phyloP scores from a whole-genome alignment of 2,888 invertebrate species.

The Meghimatium bilineatum region DNA sequence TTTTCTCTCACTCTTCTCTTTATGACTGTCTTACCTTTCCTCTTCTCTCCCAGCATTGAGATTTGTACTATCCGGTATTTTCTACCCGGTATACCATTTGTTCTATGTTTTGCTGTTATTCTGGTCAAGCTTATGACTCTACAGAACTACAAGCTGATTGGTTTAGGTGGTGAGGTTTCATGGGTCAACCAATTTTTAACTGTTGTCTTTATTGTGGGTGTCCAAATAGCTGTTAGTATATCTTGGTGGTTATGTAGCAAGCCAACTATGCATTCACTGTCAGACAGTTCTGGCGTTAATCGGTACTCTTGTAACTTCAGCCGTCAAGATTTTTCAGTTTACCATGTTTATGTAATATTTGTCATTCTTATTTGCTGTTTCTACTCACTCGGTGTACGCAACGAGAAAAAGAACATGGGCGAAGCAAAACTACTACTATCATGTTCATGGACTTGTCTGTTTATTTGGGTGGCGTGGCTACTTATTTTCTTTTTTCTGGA shows the following conservation, averaged over 20 bases:
- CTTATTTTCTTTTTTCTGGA: constrained; percentile 81
- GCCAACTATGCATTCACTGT: constrained; percentile 56
- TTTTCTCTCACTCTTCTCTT: constrained; percentile 76
- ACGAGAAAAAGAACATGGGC: constrained; percentile 93
- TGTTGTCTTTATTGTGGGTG: constrained; percentile 91
- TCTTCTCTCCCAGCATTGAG: constrained; percentile 74
- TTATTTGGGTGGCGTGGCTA: constrained; percentile 81
- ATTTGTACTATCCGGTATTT: constrained; percentile 77
- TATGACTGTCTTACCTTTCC: constrained; percentile 76
- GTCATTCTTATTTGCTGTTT: constrained; percentile 89
- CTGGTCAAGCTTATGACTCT: constrained; percentile 95
- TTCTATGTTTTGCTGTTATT: constrained; percentile 91
- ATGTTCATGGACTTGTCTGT: constrained; percentile 88
- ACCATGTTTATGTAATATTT: constrained; percentile 88
- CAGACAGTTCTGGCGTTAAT: neutral
- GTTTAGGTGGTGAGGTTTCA: constrained; percentile 89
- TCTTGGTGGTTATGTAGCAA: constrained; percentile 74
- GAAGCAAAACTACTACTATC: constrained; percentile 94
- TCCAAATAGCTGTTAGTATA: constrained; percentile 78
- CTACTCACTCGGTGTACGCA: constrained; percentile 87
- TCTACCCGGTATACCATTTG: constrained; percentile 79
- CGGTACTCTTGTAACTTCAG: constrained; percentile 63
- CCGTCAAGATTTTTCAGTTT: constrained; percentile 80
- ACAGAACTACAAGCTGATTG: constrained; percentile 86
- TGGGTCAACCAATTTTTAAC: constrained; percentile 86